Evolutionary conservation across 2,888 invertebrate genomes (phyloP).

Genomic region (Stenurella melanura): DNA sequence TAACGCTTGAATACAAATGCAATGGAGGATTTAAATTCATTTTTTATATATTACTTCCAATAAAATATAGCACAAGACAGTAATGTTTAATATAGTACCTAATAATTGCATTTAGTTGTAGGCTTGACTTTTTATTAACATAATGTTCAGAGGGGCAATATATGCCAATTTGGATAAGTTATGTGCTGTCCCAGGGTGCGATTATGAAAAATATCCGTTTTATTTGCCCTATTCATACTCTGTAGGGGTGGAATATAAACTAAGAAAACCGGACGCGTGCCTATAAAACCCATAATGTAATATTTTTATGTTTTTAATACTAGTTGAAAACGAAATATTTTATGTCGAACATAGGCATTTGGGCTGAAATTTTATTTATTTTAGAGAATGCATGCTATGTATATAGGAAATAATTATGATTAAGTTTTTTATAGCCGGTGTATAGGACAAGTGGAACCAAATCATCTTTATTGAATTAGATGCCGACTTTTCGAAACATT

Average conservation of each 20-base stretch:
- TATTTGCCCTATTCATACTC: constrained; percentile 26
- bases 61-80: constrained; percentile 39
- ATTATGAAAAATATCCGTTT: constrained; percentile 36
- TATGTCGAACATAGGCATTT: neutral
- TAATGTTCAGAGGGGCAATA: constrained; percentile 37
- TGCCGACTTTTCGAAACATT: too few species aligned
- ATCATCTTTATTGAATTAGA: too few species aligned
- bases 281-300: constrained; percentile 35
- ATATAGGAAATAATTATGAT: too few species aligned
- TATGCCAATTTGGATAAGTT: constrained; percentile 45
- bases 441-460: too few species aligned
- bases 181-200: constrained; percentile 31
- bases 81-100: constrained; percentile 39
- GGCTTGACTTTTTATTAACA: constrained; percentile 38
- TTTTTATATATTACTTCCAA: constrained; percentile 28
- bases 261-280: constrained; percentile 24
- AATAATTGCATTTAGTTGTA: constrained; percentile 34
- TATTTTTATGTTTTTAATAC: constrained; percentile 29
- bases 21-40: constrained; percentile 34
- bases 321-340: constrained; percentile 17
- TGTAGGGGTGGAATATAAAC: constrained; percentile 36
- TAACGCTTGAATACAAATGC: constrained; percentile 43
- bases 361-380: neutral
- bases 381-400: too few species aligned
- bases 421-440: too few species aligned